Evolutionary conservation across 2,797 vertebrate species (phyloP), one percentile per base, ranked within the genome.

Genomic region (Apogon talboti): DNA sequence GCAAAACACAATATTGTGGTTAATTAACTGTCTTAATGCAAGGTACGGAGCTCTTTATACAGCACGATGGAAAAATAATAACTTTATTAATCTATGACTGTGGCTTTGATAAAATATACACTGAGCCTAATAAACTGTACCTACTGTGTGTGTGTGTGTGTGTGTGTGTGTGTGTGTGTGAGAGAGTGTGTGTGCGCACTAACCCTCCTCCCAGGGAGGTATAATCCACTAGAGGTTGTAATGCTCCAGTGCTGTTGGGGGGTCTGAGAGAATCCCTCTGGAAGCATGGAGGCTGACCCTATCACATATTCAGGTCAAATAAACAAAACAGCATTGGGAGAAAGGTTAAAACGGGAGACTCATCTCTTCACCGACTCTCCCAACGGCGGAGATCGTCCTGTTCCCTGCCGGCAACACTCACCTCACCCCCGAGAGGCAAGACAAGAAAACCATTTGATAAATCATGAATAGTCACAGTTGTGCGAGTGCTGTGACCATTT

Each of bases 401-500:
- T 48, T 66, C 72, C 77, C 79, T n/a, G 52, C 54, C 40, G 42
- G 55, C 78, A 74, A 76, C 66, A 60, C 81, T 84, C 87, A 91
- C 89, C 88, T 89, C 81, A 74, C 56, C 83, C 74, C 84, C 71
- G 62, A 87, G 87, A 92, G 86, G 85, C 86, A 86, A 92, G 79
- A 92, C 85, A 91, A 92, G 87, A 90, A 92, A 90, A 83, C 87
- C 76, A 86, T 87, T 86, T 82, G 85, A 91, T 88, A 84, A 88
- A 89, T 93, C 84, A 85, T 89, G 89, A 93, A 92, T 91, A 92
- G 87, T 91, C 91, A 90, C 89, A 92, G 87, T 90, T 88, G 89
- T 81, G 84, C 71, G 52, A 88, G 86, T 75, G 79, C 85, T 91
- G 89, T 90, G 91, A 90, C 92, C 88, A 90, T 85, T 92, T 90